phyloP scores from a whole-genome alignment of 2,888 invertebrate species.

The Torymus auratus region DNA sequence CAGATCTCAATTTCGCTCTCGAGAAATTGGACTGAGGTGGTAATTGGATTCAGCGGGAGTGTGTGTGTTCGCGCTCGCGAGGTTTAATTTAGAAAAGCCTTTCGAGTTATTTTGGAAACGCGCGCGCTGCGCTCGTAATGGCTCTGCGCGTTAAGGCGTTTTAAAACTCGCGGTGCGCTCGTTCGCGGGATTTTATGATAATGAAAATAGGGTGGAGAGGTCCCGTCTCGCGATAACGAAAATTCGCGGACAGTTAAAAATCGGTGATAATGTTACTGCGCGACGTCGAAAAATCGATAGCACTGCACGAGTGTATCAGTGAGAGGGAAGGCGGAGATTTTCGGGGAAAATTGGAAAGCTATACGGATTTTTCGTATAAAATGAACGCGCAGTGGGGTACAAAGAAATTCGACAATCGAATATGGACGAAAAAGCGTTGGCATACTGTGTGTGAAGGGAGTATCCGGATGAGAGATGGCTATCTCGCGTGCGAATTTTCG shows the following conservation, averaged over 20 bases:
- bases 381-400: too few relatives aligned
- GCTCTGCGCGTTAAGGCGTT: slow-evolving; percentile 34
- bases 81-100: slow-evolving; percentile 48
- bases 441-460: too few relatives aligned
- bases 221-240: background rate
- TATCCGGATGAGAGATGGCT: too few relatives aligned
- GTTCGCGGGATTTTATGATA: slow-evolving; percentile 35
- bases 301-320: background rate
- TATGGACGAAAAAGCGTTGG: too few relatives aligned
- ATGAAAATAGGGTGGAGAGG: slow-evolving; percentile 17
- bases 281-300: slow-evolving; percentile 2
- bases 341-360: slow-evolving; percentile 28
- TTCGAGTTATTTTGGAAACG: slow-evolving; percentile 43
- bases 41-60: slow-evolving; percentile 17
- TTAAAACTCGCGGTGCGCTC: slow-evolving; percentile 17
- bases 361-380: too few relatives aligned
- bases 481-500: too few relatives aligned
- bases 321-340: background rate
- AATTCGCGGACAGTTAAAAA: slow-evolving; percentile 6
- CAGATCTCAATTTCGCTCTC: background rate
- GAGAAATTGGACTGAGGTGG: slow-evolving; percentile 10
- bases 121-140: slow-evolving; percentile 2
- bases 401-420: too few relatives aligned
- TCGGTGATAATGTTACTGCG: background rate
- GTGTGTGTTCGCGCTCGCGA: too few relatives aligned